Base-by-base conservation (phyloP, 2,113 vertebrate genomes). In the Rhinogobius similis region DNA sequence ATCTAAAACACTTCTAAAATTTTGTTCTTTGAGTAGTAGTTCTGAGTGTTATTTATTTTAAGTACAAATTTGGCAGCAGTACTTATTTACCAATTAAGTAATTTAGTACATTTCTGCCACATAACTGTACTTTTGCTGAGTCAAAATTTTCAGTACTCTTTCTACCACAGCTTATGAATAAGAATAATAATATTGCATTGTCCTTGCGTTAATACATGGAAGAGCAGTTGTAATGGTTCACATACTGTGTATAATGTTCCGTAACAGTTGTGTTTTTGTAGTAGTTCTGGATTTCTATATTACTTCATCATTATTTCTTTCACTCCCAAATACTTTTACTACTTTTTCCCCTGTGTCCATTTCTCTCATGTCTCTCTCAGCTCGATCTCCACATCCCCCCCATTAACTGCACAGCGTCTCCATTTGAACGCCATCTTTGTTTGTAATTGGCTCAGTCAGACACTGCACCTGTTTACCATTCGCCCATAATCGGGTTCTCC, bases 391-490 rank as follows among this genome's bases (percentile, higher is more conserved):
- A 41, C 62, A 70, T 61, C 62, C 43, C 43, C 44, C 62, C 29
- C 27, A 74, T 76, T 77, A 72, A 65, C 68, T 61, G 46, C n/a
- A 10, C 50, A 27, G 64, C 50, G 43, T 72, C 64, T 20, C 7
- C 43, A 68, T 73, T 62, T 78, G 14, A 62, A 73, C 69, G 23
- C 59, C 58, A 27, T 67, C 50, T 68, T 43, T 66, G 29, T 72
- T 70, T 79, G 63, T 61, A 70, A 66, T 66, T 29, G 21, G 29
- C 38, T 43, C 69, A 3, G 20, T 76, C 78, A 36, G 14, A 64
- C 29, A 11, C 44, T 43, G 44, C 68, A 77, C 79, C 65, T 67
- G 46, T 68, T 83, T 65, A 61, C n/a, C 46, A 72, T 84, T 68
- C 69, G 44, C 62, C 39, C n/a, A 39, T 82, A 83, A 76, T 50